These are phyloP conservation scores for Neodiprion fabricii DNA, from an alignment of 1,140 invertebrate species.

Conservation along the genomic window DNA sequence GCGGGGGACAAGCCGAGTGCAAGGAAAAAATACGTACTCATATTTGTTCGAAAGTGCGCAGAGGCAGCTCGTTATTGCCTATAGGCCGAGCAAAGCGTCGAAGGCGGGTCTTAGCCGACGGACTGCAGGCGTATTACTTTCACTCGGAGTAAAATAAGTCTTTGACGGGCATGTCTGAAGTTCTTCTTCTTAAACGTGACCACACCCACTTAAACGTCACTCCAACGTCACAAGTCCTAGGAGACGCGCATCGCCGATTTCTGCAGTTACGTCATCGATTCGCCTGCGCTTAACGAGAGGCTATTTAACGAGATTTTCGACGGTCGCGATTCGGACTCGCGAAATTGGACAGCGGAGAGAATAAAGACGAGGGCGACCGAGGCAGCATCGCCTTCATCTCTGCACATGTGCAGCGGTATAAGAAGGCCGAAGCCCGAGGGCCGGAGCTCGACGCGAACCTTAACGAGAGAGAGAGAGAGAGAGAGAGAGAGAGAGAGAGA, in stretches of 20 bases:
- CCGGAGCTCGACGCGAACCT: background rate
- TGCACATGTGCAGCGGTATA: background rate
- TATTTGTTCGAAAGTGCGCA: background rate
- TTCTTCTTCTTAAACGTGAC: background rate
- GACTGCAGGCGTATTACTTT: background rate
- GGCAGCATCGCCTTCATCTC: too few species aligned
- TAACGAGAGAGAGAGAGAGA: background rate
- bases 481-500: background rate
- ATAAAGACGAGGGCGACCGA: too few species aligned
- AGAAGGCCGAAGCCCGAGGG: background rate
- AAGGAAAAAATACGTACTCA: background rate
- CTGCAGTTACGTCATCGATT: too few species aligned
- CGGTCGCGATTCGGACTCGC: background rate
- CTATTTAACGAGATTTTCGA: background rate
- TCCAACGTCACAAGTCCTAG: too few species aligned
- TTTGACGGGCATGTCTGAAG: conserved; percentile 1
- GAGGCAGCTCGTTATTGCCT: background rate
- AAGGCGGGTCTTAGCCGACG: background rate
- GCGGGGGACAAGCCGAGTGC: background rate
- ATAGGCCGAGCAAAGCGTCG: background rate
- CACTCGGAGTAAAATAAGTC: conserved; percentile 2
- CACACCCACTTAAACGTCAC: conserved; percentile 6
- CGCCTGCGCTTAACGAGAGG: background rate
- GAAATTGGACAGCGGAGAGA: background rate
- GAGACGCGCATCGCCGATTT: too few species aligned